These are phyloP conservation scores for Mamestra configurata DNA, from an alignment of 1,140 invertebrate genomes.

Conservation along the genomic window DNA sequence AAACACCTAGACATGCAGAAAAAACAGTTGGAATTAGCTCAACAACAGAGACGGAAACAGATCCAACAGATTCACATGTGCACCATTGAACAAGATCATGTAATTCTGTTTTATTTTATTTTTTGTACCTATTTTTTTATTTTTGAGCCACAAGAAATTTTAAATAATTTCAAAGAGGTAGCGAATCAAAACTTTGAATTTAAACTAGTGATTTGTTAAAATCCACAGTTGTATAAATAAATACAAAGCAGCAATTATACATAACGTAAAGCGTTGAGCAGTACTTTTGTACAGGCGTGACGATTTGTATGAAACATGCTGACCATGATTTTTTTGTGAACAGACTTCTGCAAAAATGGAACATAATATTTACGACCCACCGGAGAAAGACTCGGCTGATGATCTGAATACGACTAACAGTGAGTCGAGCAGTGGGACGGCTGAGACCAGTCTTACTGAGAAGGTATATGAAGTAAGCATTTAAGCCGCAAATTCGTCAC, in stretches of 20 bases:
- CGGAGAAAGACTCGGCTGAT: slow-evolving; percentile 73
- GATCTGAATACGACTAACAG: slow-evolving; percentile 67
- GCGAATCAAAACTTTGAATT: background rate
- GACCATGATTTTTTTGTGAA: background rate
- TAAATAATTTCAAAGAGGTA: too few relatives aligned
- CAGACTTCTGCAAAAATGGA: slow-evolving; percentile 23
- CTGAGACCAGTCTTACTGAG: slow-evolving; percentile 52
- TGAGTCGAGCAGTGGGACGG: slow-evolving; percentile 67
- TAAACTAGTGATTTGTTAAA: too few relatives aligned
- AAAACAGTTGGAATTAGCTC: slow-evolving; percentile 50
- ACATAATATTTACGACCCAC: slow-evolving; percentile 64
- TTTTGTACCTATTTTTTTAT: slow-evolving; percentile 10
- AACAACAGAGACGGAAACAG: slow-evolving; percentile 59
- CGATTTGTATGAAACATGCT: background rate
- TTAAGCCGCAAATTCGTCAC: background rate
- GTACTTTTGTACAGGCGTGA: background rate
- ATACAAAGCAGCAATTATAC: background rate
- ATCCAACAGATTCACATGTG: slow-evolving; percentile 70
- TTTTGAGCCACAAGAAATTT: background rate
- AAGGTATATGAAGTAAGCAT: background rate
- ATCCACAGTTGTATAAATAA: too few relatives aligned
- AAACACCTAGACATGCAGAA: slow-evolving; percentile 48
- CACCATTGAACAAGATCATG: slow-evolving; percentile 62
- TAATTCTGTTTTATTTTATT: slow-evolving; percentile 61
- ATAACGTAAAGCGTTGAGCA: background rate